These are phyloP conservation scores for Eumerus sabulonum DNA, from an alignment of 2,888 invertebrate species.

Conservation along the genomic window DNA sequence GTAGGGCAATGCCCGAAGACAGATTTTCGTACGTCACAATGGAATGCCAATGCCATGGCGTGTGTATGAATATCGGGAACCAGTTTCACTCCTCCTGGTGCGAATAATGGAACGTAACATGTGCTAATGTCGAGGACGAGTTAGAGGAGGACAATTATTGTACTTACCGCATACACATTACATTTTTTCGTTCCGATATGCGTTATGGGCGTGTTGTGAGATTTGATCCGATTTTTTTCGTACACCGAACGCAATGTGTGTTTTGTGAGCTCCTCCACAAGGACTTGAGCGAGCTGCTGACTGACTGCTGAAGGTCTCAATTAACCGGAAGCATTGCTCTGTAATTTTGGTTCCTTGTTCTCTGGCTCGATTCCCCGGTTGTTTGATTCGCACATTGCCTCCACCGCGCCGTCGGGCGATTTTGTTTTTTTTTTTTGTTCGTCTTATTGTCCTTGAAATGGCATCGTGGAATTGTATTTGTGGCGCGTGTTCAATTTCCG, in stretches of 20 bases:
- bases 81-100: constrained; percentile 54
- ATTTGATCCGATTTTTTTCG: constrained; percentile 64
- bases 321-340: constrained; percentile 65
- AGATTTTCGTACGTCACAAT: constrained; percentile 58
- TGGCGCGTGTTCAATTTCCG: constrained; percentile 79
- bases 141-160: constrained; percentile 62
- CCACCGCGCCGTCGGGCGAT: constrained; percentile 1
- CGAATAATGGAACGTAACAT: constrained; percentile 59
- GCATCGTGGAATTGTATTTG: constrained; percentile 51
- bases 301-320: constrained; percentile 66
- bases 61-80: constrained; percentile 35
- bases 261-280: constrained; percentile 53
- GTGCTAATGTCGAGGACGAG: constrained; percentile 52
- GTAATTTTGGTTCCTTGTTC: constrained; percentile 49
- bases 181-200: too few relatives aligned
- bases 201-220: constrained; percentile 66
- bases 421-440: constrained; percentile 30
- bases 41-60: too few relatives aligned
- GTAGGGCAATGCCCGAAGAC: constrained; percentile 63
- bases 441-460: constrained; percentile 64
- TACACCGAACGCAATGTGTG: constrained; percentile 73
- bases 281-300: constrained; percentile 41
- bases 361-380: constrained; percentile 49
- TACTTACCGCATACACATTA: not conserved
- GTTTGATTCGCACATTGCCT: constrained; percentile 56